Base-by-base conservation (phyloP, 1,140 invertebrate species). In the Ceratosolen solmsi region DNA sequence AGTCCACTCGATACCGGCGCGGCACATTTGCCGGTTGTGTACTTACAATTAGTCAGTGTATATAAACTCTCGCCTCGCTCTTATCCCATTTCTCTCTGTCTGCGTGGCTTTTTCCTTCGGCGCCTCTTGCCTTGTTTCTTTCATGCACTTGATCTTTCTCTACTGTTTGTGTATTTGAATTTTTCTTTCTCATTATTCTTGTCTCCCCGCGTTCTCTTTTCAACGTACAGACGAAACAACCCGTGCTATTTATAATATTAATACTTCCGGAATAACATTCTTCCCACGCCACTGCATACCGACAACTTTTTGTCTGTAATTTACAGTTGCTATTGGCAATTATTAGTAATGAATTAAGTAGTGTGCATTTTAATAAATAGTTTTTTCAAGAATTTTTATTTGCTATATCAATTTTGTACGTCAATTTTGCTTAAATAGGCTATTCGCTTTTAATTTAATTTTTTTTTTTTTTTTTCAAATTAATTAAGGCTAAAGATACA, bases 11-110 rank as follows among this genome's bases (percentile, higher is more conserved):
- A 79, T 72, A 72, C 78, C 8, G 25, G 20, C 46, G 46, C 58
- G 13, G 68, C 25, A 46, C 36, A 27, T 72, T 72, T 54, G 25
- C 78, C 78, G 36, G 27, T 36, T 46, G 33, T 60, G 38, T 36
- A 73, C 56, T 80, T 54, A 73, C 70, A 80, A 73, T 80, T 80
- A 73, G 70, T 73, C 54, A 70, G 54, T 51, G 46, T 70, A 65
- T 76, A 70, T 70, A 54, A 68, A 70, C 74, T 25, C 63, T 68
- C 36, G 46, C 9, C 22, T 56, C 20, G 20, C 51, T 46, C 41
- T 65, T 71, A 22, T 80, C 71, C 54, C 71, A 73, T 80, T 80
- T 73, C 70, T 80, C 78, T 80, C 70, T 63, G 78, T 80, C 78
- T 65, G 1, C 25, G 17, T 20, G 20, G 49, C 77, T 74, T 74